Base-by-base conservation (phyloP, 2,888 invertebrate genomes). In the Polymixis lichenea region DNA sequence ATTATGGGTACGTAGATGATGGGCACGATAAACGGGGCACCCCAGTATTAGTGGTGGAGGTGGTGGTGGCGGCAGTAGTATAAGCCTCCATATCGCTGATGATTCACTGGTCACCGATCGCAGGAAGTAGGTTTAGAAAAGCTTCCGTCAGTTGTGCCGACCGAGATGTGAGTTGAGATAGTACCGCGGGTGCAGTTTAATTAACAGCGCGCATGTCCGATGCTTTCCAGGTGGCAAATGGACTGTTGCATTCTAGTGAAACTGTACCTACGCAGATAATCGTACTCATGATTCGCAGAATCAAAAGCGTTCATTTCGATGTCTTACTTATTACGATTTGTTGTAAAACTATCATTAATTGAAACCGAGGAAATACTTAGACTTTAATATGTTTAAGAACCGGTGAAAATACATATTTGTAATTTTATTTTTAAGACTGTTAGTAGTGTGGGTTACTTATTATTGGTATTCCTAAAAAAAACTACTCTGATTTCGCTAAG, bases 221-320 rank as follows among this genome's bases (percentile, higher is more conserved):
- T 25, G 61, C 1, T 1, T 13, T 38, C 19, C 17, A 55, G 55
- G 22, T 38, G 17, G 25, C 0, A 51, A 56, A 13, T 56, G 11
- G 6, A 78, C 62, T 81, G 67, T 75, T 67, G 76, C 67, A 81
- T n/a, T 19, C 19, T 5, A 9, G 15, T 11, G 1, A 58, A 32
- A 49, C 9, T 9, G 9, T 4, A n/a, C n/a, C n/a, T n/a, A 51
- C 13, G 17, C 17, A 55, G 9, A n/a, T 25, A 6, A 19, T 22
- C n/a, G 4, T 13, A 22, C 11, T 49, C 11, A 28, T 11, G 5
- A 15, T 11, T 25, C 15, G 13, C 22, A 53, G 13, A 22, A 32
- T 19, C 13, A 7, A n/a, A 49, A 28, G 11, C 8, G 9, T 53
- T 19, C 17, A 0, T 22, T 22, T 32, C 43, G 0, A 2, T 46